phyloP scores from a whole-genome alignment of 2,113 vertebrate genomes.

The Myotis davidii region DNA sequence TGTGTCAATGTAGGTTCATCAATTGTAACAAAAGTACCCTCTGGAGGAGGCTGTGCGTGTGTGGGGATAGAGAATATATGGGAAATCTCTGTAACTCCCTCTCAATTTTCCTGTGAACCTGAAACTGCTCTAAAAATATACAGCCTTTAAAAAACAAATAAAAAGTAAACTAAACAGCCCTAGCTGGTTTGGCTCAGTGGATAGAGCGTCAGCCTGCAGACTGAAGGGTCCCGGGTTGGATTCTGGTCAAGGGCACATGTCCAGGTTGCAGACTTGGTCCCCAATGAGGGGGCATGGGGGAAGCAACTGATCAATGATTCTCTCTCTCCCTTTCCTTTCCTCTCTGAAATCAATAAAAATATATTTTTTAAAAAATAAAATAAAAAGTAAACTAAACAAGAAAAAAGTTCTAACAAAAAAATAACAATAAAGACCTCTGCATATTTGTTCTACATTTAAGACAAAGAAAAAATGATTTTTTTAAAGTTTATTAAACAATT shows the following conservation, averaged over 20 bases:
- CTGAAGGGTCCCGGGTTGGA: no score
- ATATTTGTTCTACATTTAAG: neutral
- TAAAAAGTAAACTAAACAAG: slow-evolving; percentile 9
- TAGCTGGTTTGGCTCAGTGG: no score
- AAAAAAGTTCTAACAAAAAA: neutral
- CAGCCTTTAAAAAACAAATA: neutral
- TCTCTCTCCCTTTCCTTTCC: no score
- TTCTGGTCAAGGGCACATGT: no score
- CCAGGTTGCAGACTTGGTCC: no score
- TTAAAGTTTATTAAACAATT: neutral
- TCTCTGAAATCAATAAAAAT: no score
- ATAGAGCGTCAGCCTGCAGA: no score
- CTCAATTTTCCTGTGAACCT: neutral
- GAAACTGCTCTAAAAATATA: neutral
- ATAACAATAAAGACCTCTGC: neutral
- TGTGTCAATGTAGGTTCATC: neutral
- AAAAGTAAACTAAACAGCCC: neutral
- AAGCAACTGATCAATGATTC: no score
- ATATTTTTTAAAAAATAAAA: neutral
- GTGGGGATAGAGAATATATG: neutral
- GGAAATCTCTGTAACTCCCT: neutral
- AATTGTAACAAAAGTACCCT: neutral
- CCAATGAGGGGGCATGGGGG: no score
- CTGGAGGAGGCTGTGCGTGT: neutral
- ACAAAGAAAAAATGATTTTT: neutral